phyloP scores from a whole-genome alignment of 1,140 invertebrate species.

The Macrobrachium nipponense region DNA sequence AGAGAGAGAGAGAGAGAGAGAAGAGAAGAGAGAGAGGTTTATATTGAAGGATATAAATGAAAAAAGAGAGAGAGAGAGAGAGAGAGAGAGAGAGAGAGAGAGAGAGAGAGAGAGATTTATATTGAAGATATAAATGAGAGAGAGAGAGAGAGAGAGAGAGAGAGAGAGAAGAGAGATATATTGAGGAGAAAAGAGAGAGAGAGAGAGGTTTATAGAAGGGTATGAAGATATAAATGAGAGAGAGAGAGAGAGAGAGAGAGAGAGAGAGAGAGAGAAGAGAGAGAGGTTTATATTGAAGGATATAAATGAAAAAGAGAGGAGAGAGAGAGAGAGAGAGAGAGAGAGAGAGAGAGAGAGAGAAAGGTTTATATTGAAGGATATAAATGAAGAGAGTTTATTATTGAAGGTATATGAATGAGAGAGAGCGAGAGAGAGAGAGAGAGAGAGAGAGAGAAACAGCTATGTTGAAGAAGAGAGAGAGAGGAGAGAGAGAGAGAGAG shows the following conservation, averaged over 20 bases:
- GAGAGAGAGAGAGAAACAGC: too few species aligned
- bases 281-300: too few species aligned
- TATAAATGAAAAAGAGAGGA: too few species aligned
- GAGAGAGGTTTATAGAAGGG: too few species aligned
- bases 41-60: too few species aligned
- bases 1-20: not conserved
- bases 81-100: too few species aligned
- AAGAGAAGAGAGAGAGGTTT: not conserved
- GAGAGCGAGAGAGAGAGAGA: not conserved
- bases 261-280: not conserved
- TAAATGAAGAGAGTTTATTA: not conserved
- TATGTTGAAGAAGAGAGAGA: too few species aligned
- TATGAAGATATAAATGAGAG: too few species aligned
- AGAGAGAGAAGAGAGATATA: too few species aligned
- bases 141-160: not conserved
- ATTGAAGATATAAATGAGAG: not conserved
- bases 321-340: not conserved
- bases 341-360: not conserved
- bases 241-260: too few species aligned
- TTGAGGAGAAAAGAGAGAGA: slow-evolving; percentile 4
- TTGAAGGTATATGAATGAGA: not conserved
- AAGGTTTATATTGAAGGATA: not conserved
- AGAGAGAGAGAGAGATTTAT: not conserved
- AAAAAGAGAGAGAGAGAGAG: too few species aligned
- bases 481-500: slow-evolving; percentile 5